Base-by-base conservation (phyloP, 2,888 invertebrate species). In the Volucella zonaria region DNA sequence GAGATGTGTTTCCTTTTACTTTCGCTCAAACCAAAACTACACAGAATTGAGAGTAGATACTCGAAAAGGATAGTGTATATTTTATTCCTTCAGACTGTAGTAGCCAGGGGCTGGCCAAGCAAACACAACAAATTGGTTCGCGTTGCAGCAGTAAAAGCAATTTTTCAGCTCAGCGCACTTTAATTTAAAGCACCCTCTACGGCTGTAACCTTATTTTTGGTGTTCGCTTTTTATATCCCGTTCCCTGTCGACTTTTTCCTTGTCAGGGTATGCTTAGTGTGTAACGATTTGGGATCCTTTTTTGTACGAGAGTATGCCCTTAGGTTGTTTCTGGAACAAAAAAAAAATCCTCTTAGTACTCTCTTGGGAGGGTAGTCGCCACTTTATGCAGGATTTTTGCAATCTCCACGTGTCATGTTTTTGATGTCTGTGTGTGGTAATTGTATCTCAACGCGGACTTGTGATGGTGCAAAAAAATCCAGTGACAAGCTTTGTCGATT, bases 131-230 rank as follows among this genome's bases (percentile, higher is more conserved):
- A 74, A 83, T 83, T 79, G 79, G 74, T 68, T 74, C 51, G 74
- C 78, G 78, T 40, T 81, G 83, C 85, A 86, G 80, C 78, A 86
- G 76, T 68, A 88, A 90, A 91, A 91, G 89, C 90, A 92, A 91
- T 91, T 91, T 91, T 90, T 91, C 91, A 91, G 89, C 88, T 92
- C 90, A 91, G 90, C 89, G 91, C 89, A 90, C 90, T 90, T 91
- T 92, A 90, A 91, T 91, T 91, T 90, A 89, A 89, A 90, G 89
- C 80, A 64, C 75, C 64, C 70, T 66, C 64, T 31, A 62, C 59
- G 75, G 64, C 51, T 80, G 68, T 62, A 76, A 58, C 80, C 75
- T 58, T 70, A 15, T 15, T 81, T 40, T 40, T 61, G 58, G 43
- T 54, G 47, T 56, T 49, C 45, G 40, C 43, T 64, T 59, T 47